Percentiles rank a stretch among this genome's conserved stretches.
Evolutionary conservation across 2,888 invertebrate species (phyloP).

Genomic region (Dexiosoma caninum): DNA sequence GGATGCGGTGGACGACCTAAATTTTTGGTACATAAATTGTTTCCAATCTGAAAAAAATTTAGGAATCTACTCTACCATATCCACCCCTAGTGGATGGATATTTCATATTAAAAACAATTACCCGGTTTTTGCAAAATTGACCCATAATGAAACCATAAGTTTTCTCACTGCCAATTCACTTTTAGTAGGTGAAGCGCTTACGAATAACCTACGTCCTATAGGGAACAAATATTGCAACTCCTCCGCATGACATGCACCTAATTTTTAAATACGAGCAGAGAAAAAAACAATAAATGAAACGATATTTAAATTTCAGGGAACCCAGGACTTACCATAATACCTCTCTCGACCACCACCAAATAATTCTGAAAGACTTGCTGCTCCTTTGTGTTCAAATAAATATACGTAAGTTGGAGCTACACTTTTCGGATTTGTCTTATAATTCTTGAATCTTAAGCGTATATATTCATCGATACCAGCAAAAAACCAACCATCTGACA

Average conservation of each 20-base stretch:
- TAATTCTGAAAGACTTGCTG: slow-evolving; percentile 84
- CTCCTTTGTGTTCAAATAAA: slow-evolving; percentile 83
- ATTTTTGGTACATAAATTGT: background rate
- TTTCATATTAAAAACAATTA: slow-evolving; percentile 72
- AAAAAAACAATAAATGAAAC: too few relatives aligned
- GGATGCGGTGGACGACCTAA: too few relatives aligned
- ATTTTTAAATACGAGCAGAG: background rate
- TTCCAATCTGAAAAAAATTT: background rate
- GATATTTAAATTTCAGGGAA: too few relatives aligned
- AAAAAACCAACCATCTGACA: slow-evolving; percentile 85
- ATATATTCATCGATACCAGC: slow-evolving; percentile 83
- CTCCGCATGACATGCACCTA: slow-evolving; percentile 89
- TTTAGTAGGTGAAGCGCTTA: slow-evolving; percentile 79
- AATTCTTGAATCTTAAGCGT: slow-evolving; percentile 78
- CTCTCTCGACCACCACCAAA: slow-evolving; percentile 82
- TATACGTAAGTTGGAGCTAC: slow-evolving; percentile 83
- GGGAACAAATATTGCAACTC: slow-evolving; percentile 90
- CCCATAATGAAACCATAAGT: slow-evolving; percentile 83
- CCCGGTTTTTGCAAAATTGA: slow-evolving; percentile 87
- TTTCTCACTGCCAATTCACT: slow-evolving; percentile 82
- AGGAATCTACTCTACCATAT: too few relatives aligned
- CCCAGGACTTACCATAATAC: slow-evolving; percentile 80
- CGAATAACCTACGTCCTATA: slow-evolving; percentile 81
- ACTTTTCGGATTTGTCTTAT: slow-evolving; percentile 76
- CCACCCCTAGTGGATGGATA: too few relatives aligned